Base-by-base conservation (phyloP, 1,140 invertebrate species). In the Sarcophaga bullata region DNA sequence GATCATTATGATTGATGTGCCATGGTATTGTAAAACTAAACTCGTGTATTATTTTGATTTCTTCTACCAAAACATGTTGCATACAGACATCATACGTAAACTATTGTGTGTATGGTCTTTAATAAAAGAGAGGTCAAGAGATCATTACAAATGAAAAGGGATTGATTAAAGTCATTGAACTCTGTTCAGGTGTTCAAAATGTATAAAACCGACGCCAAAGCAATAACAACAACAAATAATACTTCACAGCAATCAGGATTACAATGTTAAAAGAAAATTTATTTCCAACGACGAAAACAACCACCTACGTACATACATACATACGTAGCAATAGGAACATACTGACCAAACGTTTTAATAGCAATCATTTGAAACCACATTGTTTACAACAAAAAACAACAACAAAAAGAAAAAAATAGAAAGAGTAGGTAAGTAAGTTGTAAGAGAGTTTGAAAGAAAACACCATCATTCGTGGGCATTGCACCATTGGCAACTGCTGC, bases 121-220 rank as follows among this genome's bases (percentile, higher is more conserved):
- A 37, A 37, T 37, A 37, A 37, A 37, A 37, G 25, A 37, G 25
- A 37, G 25, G 25, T 37, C 25, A 37, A 37, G 25, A 37, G 25
- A 37, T 37, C 25, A 37, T 37, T 37, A 37, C 25, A 37, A 58
- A 58, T 58, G 11, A 58, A 19, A 68, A 68, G 62, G 62, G 62
- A 68, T 25, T 68, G 62, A 68, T 68, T 68, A 17, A n/a, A 68
- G 62, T 68, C 62, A 68, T 68, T 68, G 62, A 68, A 68, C 62
- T 68, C 8, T 68, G 25, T 68, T 68, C 62, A 68, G 62, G 62
- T 68, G 62, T 68, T 68, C 62, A 25, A 19, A 37, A 37, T 3
- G 62, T 19, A 19, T 37, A 37, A 2, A 37, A 37, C 25, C 25
- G 25, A 37, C 4, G 25, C 25, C 25, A 37, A 37, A 37, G n/a